Evolutionary conservation across 2,888 invertebrate genomes (phyloP).

Genomic region (Cerastis rubricosa): DNA sequence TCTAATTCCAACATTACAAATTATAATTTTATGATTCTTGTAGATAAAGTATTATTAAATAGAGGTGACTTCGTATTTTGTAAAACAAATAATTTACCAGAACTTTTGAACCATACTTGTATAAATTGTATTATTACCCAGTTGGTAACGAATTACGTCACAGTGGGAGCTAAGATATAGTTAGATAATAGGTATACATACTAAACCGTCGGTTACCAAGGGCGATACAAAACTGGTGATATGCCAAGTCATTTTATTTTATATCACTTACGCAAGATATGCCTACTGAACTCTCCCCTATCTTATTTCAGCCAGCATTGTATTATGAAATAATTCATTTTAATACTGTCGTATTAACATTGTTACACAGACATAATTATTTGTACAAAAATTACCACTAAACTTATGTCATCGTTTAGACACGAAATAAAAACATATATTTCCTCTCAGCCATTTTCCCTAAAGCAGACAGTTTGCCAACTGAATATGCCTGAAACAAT

Average conservation of each 20-base stretch:
- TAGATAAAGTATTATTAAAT: not conserved
- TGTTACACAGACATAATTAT: constrained; percentile 1
- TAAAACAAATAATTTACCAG: not conserved
- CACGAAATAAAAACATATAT: not conserved
- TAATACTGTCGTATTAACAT: not conserved
- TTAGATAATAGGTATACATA: constrained; percentile 47
- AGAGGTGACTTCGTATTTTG: not conserved
- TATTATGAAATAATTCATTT: not conserved
- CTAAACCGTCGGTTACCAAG: constrained; percentile 60
- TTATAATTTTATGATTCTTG: not conserved
- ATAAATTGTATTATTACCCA: not conserved
- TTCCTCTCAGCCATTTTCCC: not conserved
- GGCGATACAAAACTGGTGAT: constrained; percentile 63
- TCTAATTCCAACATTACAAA: not conserved
- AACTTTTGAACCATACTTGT: not conserved
- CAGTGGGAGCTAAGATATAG: constrained; percentile 39
- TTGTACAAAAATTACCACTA: not conserved
- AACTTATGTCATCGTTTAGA: not conserved
- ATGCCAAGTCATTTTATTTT: constrained; percentile 64
- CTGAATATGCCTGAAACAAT: not conserved
- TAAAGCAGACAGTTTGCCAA: not conserved
- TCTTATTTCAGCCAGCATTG: constrained; percentile 25
- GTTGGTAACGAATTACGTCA: constrained; percentile 50
- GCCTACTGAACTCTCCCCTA: constrained; percentile 16
- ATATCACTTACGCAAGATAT: constrained; percentile 52